phyloP scores from a whole-genome alignment of 2,888 invertebrate species.

The Halictus quadricinctus region DNA sequence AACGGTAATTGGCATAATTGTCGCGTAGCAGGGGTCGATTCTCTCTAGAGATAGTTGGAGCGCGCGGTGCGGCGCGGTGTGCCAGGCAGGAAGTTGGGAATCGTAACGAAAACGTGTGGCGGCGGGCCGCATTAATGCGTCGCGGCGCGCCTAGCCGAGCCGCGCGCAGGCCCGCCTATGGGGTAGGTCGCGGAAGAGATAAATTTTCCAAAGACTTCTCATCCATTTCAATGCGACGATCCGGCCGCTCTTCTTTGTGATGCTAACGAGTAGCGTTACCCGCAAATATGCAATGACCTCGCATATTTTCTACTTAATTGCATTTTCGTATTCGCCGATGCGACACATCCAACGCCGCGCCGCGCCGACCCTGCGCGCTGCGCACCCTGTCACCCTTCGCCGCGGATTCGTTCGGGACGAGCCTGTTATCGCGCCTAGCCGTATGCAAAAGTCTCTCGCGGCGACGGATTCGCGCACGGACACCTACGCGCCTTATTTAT shows the following conservation, averaged over 20 bases:
- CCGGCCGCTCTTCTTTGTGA: conserved; percentile 75
- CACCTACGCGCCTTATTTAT: conserved; percentile 41
- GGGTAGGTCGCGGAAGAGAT: conserved; percentile 54
- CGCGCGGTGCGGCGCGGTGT: not conserved
- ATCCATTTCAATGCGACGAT: conserved; percentile 63
- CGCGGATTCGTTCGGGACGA: not conserved
- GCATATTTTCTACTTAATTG: conserved; percentile 82
- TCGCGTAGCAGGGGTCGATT: not conserved
- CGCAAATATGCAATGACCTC: conserved; percentile 80
- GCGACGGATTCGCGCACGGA: conserved; percentile 26
- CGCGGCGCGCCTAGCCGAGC: conserved; percentile 22
- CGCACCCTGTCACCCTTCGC: not conserved
- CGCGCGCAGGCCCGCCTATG: conserved; percentile 37
- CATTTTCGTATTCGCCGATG: conserved; percentile 78
- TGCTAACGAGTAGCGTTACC: conserved; percentile 79
- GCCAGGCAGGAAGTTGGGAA: not conserved
- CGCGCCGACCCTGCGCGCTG: too few species aligned
- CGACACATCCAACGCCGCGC: not conserved
- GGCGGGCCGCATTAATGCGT: conserved; percentile 59
- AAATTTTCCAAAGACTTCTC: conserved; percentile 64
- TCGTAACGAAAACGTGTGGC: conserved; percentile 4
- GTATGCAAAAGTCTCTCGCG: conserved; percentile 21
- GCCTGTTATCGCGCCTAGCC: conserved; percentile 30
- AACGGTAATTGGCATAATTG: not conserved
- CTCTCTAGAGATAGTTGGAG: conserved; percentile 7